Conservation (phyloP, 1,140 invertebrate species). For the Leptestheria dahalacensis region DNA sequence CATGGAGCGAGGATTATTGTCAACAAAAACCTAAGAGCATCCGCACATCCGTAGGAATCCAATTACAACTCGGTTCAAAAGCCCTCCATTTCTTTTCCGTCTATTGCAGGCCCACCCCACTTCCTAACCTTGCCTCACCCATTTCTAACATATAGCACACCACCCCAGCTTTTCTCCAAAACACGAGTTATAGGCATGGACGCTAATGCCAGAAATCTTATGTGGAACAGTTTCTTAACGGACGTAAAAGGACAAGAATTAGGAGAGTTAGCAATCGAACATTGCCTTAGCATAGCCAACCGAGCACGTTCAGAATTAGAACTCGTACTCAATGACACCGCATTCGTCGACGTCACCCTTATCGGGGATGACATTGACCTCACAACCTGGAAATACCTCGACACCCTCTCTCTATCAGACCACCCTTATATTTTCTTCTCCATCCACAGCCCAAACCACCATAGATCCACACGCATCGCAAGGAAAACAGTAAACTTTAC, state of each 20-base stretch:
- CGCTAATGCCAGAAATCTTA: background rate
- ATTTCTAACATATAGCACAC: too few relatives aligned
- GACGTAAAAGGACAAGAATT: background rate
- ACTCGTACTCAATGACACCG: background rate
- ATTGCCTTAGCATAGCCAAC: background rate
- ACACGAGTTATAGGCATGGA: background rate
- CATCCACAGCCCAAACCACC: background rate
- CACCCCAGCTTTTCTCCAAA: too few relatives aligned
- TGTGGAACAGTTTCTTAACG: background rate
- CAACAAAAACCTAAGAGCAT: background rate
- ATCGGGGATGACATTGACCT: background rate
- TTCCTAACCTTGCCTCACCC: too few relatives aligned
- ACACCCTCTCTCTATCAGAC: background rate
- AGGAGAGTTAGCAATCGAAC: background rate
- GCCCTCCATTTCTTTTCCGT: background rate
- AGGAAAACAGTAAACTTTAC: background rate
- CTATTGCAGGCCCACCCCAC: too few relatives aligned
- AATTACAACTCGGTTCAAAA: background rate
- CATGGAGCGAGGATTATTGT: background rate
- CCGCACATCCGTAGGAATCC: background rate
- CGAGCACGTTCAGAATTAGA: background rate
- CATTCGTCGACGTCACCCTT: background rate
- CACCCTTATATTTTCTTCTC: slow-evolving; percentile 2
- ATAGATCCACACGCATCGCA: background rate
- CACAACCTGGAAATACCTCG: background rate